Base-by-base conservation (phyloP, 2,113 vertebrate genomes). In the Panthera tigris region DNA sequence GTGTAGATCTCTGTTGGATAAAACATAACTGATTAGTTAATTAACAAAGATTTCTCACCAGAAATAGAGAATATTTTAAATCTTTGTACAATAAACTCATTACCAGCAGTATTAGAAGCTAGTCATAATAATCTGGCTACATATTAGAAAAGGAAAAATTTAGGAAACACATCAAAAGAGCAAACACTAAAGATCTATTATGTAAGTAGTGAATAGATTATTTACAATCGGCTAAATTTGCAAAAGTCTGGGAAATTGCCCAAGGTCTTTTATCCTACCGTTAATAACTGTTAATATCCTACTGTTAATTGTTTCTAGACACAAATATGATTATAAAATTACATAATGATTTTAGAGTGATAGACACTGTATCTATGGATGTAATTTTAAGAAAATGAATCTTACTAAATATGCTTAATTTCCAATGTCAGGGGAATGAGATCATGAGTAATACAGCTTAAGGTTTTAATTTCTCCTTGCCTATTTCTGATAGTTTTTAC, bases 1-100 rank as follows among this genome's bases (percentile, higher is more conserved):
- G 96, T 99, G 99, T 88, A 99, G 95, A 11, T 99, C 99, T 97
- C 99, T 99, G 98, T 98, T 93, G 94, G 97, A 94, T 97, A 89
- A 98, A 90, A 71, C 39, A 82, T 61, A 89, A 68, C 27, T 39
- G 52, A 57, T 39, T 48, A 78, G 76, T 88, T 84, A 84, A 52
- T 45, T 52, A 83, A 74, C 88, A 74, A 65, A n/a, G 31, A 61
- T 27, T 85, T 95, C n/a, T 89, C 69, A 48, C 48, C 76, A 96
- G n/a, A 95, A 97, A 86, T 19, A 79, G 36, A 96, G 50, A 76
- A 55, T 71, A 69, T 88, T 94, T 94, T 79, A 76, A 61, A 74
- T 39, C 39, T 91, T 92, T 87, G 71, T 6, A 48, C 29, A 5
- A 78, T 55, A 79, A 93, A 87, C 0, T 71, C 36, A 91, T 87